Evolutionary conservation across 2,113 vertebrate species (phyloP).

Genomic region (Rallus limicola): DNA sequence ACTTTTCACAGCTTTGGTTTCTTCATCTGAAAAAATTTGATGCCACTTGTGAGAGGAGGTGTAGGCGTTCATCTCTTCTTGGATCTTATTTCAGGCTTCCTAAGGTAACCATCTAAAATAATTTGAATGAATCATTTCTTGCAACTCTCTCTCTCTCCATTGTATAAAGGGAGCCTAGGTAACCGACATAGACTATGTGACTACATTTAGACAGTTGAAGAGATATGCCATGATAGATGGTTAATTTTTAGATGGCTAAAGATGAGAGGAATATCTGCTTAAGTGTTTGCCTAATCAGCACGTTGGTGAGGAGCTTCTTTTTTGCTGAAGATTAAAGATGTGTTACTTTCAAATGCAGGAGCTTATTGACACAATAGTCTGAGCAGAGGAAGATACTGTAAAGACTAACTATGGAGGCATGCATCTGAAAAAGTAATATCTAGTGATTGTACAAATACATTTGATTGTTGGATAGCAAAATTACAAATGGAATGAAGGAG

Average conservation of each 20-base stretch:
- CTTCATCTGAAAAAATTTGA: background rate
- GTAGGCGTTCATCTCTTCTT: slow-evolving; percentile 26
- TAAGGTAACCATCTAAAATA: slow-evolving; percentile 46
- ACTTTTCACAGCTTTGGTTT: slow-evolving; percentile 5
- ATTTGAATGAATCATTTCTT: slow-evolving; percentile 36
- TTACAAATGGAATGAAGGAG: background rate
- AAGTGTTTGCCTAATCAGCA: background rate
- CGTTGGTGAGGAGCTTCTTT: background rate
- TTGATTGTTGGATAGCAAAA: background rate
- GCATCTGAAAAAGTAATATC: background rate
- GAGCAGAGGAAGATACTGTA: background rate
- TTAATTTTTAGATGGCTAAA: background rate
- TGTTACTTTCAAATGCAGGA: background rate
- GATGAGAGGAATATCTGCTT: background rate
- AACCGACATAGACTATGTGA: background rate
- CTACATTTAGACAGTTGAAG: background rate
- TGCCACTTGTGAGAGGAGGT: background rate
- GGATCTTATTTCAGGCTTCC: slow-evolving; percentile 38
- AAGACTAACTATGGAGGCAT: slow-evolving; percentile 15
- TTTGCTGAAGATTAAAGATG: background rate
- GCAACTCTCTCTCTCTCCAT: background rate
- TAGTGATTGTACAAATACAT: background rate
- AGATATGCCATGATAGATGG: background rate
- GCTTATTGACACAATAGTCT: background rate
- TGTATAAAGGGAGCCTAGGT: slow-evolving; percentile 19